Evolutionary conservation across 2,797 vertebrate genomes (phyloP).

Genomic region (Gallinago stenura): DNA sequence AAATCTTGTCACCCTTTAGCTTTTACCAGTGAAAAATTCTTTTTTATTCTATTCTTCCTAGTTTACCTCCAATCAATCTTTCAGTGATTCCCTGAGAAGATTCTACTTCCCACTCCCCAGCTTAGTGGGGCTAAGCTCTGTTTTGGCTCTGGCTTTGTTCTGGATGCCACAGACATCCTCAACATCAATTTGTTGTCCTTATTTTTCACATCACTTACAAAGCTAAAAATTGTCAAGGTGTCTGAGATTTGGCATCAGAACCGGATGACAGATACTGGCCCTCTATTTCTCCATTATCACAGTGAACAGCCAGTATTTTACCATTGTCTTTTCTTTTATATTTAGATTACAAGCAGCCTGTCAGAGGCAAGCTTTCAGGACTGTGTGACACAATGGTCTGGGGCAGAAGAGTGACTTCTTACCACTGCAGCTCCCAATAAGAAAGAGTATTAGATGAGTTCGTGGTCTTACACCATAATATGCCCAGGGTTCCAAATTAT

Average conservation of each 20-base stretch:
- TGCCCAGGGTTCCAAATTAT: neutral
- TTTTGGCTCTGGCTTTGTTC: neutral
- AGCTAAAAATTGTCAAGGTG: neutral
- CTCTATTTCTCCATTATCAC: neutral
- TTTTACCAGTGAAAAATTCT: neutral
- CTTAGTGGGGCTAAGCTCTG: neutral
- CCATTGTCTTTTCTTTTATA: neutral
- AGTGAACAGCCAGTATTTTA: neutral
- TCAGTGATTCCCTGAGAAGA: neutral
- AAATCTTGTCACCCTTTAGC: neutral
- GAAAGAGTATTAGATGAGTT: neutral
- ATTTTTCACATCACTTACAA: neutral
- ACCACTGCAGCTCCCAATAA: neutral
- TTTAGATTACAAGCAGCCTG: neutral
- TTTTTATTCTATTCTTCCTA: neutral
- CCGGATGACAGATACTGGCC: accelerated
- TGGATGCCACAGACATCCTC: neutral
- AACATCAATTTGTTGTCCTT: neutral
- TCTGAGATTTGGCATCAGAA: neutral
- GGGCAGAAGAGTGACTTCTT: neutral
- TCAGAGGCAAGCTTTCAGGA: neutral
- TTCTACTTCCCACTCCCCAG: neutral
- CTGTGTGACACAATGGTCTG: neutral
- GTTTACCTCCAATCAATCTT: neutral
- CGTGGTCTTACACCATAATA: neutral